These are phyloP conservation scores for Hylomyscus alleni DNA, from an alignment of 2,797 vertebrate species.

Conservation along the genomic window DNA sequence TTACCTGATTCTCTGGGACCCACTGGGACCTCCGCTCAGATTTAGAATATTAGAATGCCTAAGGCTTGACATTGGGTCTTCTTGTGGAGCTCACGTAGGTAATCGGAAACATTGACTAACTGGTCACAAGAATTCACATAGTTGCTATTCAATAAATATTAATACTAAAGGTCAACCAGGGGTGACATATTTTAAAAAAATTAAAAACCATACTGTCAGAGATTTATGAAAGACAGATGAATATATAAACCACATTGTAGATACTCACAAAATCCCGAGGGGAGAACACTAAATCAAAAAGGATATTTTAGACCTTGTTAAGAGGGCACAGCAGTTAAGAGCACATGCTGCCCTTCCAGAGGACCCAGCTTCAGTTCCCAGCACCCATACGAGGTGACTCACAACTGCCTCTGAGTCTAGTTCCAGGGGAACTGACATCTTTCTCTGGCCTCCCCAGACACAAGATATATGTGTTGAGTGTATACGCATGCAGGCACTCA, in stretches of 20 bases:
- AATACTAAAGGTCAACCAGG: neutral
- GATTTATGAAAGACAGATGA: neutral
- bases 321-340: neutral
- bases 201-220: neutral
- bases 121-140: neutral
- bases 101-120: neutral
- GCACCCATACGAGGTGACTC: neutral
- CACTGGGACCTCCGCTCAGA: neutral
- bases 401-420: neutral
- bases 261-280: conserved; percentile 8
- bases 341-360: neutral
- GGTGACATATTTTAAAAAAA: neutral
- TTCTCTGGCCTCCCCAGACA: neutral
- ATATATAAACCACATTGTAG: neutral
- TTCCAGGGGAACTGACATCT: neutral
- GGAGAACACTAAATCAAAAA: neutral
- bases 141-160: neutral
- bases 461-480: neutral
- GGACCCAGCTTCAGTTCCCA: neutral
- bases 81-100: neutral
- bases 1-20: neutral
- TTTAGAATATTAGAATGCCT: neutral
- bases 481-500: neutral
- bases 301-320: neutral
- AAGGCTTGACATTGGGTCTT: conserved; percentile 2